These are phyloP conservation scores for Lasioglossum albipes DNA, from an alignment of 1,140 invertebrate species.

Conservation along the genomic window DNA sequence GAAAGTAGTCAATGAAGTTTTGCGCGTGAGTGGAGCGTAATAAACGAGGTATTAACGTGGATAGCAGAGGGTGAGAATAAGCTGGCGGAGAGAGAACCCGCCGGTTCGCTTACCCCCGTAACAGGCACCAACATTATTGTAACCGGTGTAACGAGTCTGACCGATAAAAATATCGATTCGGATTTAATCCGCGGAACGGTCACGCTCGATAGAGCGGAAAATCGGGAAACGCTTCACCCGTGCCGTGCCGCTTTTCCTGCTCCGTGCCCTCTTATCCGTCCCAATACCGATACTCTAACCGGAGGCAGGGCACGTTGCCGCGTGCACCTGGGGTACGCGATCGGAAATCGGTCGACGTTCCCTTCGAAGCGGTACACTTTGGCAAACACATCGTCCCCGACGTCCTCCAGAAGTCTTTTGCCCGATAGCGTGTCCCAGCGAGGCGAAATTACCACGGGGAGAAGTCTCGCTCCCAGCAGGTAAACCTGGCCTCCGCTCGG, in stretches of 20 bases:
- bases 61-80: slow-evolving; percentile 32
- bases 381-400: neutral
- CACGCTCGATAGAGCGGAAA: slow-evolving; percentile 45
- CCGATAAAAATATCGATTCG: slow-evolving; percentile 61
- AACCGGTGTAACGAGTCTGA: slow-evolving; percentile 44
- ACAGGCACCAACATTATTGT: slow-evolving; percentile 31
- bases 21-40: slow-evolving; percentile 47
- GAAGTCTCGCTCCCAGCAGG: slow-evolving; percentile 9
- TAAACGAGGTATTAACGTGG: slow-evolving; percentile 63
- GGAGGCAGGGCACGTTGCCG: neutral
- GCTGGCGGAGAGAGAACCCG: neutral
- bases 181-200: slow-evolving; percentile 51
- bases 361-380: neutral
- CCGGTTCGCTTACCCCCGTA: slow-evolving; percentile 1
- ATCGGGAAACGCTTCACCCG: slow-evolving; percentile 43
- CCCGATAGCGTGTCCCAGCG: neutral
- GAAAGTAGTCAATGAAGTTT: slow-evolving; percentile 44
- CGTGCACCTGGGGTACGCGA: neutral
- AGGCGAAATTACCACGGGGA: slow-evolving; percentile 44
- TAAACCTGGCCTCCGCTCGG: slow-evolving; percentile 14
- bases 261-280: slow-evolving; percentile 29
- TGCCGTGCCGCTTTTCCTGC: slow-evolving; percentile 3
- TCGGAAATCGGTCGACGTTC: neutral
- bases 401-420: neutral
- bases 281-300: neutral